Percentiles rank a stretch among this genome's conserved stretches.
Conservation (phyloP, 2,888 invertebrate species). For the Hyalella azteca region DNA sequence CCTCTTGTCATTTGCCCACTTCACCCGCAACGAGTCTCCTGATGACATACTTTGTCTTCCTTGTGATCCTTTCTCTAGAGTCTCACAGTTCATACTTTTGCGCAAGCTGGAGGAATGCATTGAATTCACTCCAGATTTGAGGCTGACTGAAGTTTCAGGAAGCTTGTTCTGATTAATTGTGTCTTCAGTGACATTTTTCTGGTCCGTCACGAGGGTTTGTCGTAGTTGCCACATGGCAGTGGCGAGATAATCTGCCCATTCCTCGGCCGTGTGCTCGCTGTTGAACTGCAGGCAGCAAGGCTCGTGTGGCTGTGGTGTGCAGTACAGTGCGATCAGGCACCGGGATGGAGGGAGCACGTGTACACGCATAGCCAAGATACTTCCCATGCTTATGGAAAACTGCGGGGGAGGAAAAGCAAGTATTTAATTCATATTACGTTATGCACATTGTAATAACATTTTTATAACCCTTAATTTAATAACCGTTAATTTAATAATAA, state of each 20-base stretch:
- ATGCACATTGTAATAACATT: too few species aligned
- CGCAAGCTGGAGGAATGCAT: neutral
- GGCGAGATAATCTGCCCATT: conserved; percentile 83
- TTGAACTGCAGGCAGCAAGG: conserved; percentile 78
- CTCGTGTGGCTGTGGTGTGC: conserved; percentile 45
- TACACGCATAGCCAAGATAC: conserved; percentile 42
- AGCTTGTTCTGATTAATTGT: neutral
- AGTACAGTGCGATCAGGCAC: conserved; percentile 47
- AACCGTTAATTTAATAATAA: too few species aligned
- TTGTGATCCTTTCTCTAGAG: too few species aligned
- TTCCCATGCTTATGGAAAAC: neutral
- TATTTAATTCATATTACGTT: too few species aligned
- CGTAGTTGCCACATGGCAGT: conserved; percentile 65
- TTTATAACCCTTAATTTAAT: too few species aligned
- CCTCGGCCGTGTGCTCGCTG: conserved; percentile 84
- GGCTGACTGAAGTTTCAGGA: neutral
- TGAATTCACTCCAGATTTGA: neutral
- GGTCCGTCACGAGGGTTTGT: neutral
- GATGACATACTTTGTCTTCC: neutral
- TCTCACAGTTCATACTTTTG: neutral
- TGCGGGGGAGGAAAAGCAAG: too few species aligned
- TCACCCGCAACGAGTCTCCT: neutral
- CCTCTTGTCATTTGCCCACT: neutral
- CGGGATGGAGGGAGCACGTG: conserved; percentile 44
- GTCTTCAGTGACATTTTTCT: neutral